Evolutionary conservation across 2,797 vertebrate species (phyloP).

Genomic region (Pelodytes ibericus): DNA sequence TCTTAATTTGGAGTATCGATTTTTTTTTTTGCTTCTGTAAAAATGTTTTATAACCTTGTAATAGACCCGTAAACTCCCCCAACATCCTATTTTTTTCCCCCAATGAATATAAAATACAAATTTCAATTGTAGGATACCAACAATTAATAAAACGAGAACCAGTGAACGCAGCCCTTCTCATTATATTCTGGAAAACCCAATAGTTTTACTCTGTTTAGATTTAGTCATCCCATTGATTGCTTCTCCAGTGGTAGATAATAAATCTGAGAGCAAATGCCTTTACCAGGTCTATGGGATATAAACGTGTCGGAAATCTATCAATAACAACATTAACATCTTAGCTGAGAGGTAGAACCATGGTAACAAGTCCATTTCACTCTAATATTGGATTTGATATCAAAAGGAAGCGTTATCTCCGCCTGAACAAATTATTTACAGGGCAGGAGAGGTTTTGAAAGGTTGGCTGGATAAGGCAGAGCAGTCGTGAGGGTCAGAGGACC

Average conservation of each 20-base stretch:
- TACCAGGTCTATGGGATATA: background rate
- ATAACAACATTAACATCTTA: background rate
- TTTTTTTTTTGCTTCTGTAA: no score
- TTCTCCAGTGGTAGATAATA: background rate
- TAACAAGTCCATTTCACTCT: background rate
- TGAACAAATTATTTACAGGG: background rate
- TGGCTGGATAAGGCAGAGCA: no score
- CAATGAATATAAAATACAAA: no score
- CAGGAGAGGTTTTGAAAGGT: background rate
- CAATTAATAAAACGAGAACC: no score
- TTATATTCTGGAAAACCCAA: no score
- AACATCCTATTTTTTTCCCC: no score
- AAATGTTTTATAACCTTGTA: no score
- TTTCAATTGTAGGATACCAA: no score
- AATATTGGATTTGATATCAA: constrained; percentile 8
- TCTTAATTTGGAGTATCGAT: no score
- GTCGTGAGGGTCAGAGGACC: no score
- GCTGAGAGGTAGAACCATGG: background rate
- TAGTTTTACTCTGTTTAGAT: background rate
- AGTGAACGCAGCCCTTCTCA: no score
- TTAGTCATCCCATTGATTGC: background rate
- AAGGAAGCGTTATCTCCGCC: background rate
- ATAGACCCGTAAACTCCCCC: no score
- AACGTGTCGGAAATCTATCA: background rate
- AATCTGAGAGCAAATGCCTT: background rate